These are phyloP conservation scores for Synanthedon tipuliformis DNA, from an alignment of 2,888 invertebrate species.

Conservation along the genomic window DNA sequence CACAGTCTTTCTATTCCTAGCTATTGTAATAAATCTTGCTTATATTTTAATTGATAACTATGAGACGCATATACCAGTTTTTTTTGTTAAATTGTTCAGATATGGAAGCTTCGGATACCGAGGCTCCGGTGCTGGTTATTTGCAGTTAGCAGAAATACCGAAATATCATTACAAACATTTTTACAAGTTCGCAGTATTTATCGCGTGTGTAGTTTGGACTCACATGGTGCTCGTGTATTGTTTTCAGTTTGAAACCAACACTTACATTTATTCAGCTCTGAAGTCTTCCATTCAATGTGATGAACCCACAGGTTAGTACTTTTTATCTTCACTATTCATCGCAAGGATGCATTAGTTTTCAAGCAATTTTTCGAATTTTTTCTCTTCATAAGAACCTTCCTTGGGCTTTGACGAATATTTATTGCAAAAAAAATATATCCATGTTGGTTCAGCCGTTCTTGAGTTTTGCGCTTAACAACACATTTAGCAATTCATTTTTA, in stretches of 20 bases:
- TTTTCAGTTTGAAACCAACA: constrained; percentile 52
- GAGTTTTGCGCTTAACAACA: no score
- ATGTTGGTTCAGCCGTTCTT: no score
- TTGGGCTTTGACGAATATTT: no score
- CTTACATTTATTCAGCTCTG: constrained; percentile 53
- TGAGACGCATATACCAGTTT: constrained; percentile 75
- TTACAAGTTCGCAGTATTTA: constrained; percentile 76
- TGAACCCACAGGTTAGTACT: constrained; percentile 62
- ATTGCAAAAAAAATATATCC: no score
- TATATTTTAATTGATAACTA: constrained; percentile 74
- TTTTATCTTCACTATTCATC: not conserved
- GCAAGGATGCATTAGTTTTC: not conserved
- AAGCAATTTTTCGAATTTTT: no score
- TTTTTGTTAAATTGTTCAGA: constrained; percentile 74
- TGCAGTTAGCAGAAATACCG: constrained; percentile 74
- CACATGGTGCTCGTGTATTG: constrained; percentile 64
- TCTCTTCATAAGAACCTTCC: no score
- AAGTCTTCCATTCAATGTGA: constrained; percentile 52
- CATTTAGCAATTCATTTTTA: no score
- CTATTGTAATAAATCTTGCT: constrained; percentile 57
- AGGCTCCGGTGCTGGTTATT: constrained; percentile 51
- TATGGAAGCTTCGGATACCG: constrained; percentile 80
- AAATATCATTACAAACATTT: constrained; percentile 87
- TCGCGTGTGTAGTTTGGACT: constrained; percentile 57
- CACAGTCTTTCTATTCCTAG: constrained; percentile 50